Evolutionary conservation across 2,888 invertebrate genomes (phyloP).

Genomic region (Himalopsyche anomala): DNA sequence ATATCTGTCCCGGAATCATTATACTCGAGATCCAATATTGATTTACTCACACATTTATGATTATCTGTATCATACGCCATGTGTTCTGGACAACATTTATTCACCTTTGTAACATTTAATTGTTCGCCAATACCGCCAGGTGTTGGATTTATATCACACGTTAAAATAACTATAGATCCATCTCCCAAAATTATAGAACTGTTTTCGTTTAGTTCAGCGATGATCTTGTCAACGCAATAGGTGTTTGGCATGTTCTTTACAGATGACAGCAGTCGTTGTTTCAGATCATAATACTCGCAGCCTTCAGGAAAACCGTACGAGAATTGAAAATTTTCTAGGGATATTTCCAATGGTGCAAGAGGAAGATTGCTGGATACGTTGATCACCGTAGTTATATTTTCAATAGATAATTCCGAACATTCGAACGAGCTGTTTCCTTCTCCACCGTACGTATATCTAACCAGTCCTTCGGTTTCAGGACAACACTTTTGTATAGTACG

Average conservation of each 20-base stretch:
- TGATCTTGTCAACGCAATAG: slow-evolving; percentile 63
- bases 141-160: slow-evolving; percentile 46
- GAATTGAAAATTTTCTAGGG: slow-evolving; percentile 67
- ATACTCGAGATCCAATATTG: background rate
- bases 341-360: slow-evolving; percentile 41
- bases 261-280: slow-evolving; percentile 56
- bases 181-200: slow-evolving; percentile 16
- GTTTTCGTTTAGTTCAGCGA: slow-evolving; percentile 47
- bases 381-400: slow-evolving; percentile 68
- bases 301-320: slow-evolving; percentile 69
- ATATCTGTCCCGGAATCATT: too few relatives aligned
- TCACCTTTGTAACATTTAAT: slow-evolving; percentile 67
- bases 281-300: slow-evolving; percentile 69
- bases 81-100: slow-evolving; percentile 73
- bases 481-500: slow-evolving; percentile 71
- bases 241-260: slow-evolving; percentile 43
- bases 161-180: slow-evolving; percentile 57
- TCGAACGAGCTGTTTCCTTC: slow-evolving; percentile 67
- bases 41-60: slow-evolving; percentile 67
- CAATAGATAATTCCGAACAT: slow-evolving; percentile 69
- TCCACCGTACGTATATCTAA: slow-evolving; percentile 68
- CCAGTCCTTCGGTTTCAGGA: slow-evolving; percentile 69
- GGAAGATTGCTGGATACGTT: slow-evolving; percentile 50
- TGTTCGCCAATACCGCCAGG: background rate
- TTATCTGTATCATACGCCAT: slow-evolving; percentile 70